These are phyloP conservation scores for Riptortus pedestris DNA, from an alignment of 1,140 invertebrate species.

Conservation along the genomic window DNA sequence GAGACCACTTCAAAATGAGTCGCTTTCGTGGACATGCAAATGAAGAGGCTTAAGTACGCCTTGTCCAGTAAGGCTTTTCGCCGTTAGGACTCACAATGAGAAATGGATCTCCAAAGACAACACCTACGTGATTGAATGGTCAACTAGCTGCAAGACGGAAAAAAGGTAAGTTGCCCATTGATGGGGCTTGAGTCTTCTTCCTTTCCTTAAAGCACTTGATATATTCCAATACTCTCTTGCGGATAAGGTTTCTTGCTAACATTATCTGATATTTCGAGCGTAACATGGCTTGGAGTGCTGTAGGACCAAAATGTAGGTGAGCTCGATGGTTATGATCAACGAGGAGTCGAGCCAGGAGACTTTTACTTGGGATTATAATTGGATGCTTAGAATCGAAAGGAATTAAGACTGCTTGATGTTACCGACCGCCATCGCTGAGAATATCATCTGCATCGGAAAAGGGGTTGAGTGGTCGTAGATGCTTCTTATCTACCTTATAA, in stretches of 20 bases:
- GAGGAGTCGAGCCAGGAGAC: background rate
- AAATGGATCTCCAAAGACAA: background rate
- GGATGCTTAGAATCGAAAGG: background rate
- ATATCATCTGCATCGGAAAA: background rate
- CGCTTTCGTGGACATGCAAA: slow-evolving; percentile 33
- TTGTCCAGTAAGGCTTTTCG: slow-evolving; percentile 23
- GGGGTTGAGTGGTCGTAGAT: background rate
- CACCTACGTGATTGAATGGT: background rate
- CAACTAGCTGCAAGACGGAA: background rate
- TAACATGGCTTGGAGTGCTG: background rate
- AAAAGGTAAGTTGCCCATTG: too few species aligned
- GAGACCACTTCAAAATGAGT: slow-evolving; percentile 35
- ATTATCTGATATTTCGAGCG: background rate
- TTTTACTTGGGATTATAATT: too few species aligned
- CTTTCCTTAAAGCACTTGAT: background rate
- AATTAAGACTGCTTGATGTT: background rate
- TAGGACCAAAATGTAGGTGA: background rate
- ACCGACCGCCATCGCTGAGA: background rate
- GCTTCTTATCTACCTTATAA: background rate
- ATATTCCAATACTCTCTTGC: background rate
- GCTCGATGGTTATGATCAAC: background rate
- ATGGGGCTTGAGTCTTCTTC: too few species aligned
- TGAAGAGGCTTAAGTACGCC: slow-evolving; percentile 32
- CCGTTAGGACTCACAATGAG: background rate
- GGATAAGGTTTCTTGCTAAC: background rate